These are phyloP conservation scores for Conus betulinus DNA, from an alignment of 1,140 invertebrate genomes.

Conservation along the genomic window DNA sequence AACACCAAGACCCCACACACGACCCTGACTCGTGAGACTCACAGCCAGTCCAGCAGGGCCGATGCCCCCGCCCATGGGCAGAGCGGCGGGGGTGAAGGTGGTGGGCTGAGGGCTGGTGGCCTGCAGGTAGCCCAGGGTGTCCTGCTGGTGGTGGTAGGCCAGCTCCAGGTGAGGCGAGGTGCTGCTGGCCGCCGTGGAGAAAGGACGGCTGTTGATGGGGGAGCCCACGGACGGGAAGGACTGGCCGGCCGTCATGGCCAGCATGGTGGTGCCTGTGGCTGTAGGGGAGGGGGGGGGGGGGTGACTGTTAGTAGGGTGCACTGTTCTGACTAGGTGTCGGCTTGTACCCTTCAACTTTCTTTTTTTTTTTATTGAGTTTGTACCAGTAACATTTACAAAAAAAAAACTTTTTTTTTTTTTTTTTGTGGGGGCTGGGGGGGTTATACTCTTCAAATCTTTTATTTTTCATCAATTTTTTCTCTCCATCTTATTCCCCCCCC, in stretches of 20 bases:
- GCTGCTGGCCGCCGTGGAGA: neutral
- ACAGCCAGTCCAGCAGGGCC: conserved; percentile 11
- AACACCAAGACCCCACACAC: neutral
- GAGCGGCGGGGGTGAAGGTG: neutral
- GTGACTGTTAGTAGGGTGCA: too few species aligned
- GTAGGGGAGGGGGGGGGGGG: neutral
- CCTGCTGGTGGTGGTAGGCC: neutral
- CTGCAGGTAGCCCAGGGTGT: conserved; percentile 18
- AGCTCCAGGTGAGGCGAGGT: conserved; percentile 2
- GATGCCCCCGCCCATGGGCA: neutral
- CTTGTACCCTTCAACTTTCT: neutral
- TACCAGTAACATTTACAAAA: too few species aligned
- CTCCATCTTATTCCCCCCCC: too few species aligned
- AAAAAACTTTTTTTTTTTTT: too few species aligned
- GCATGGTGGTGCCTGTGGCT: conserved; percentile 1
- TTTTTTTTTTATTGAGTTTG: neutral
- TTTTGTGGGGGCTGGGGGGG: too few species aligned
- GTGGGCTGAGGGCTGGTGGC: conserved; percentile 8
- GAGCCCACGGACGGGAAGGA: neutral
- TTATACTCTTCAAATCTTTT: too few species aligned
- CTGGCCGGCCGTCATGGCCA: neutral
- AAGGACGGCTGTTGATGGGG: neutral
- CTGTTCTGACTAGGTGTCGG: neutral
- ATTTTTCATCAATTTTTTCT: too few species aligned
- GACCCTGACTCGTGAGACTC: neutral